Evolutionary conservation across 1,140 invertebrate species (phyloP).

Genomic region (Pseudomyrmex concolor): DNA sequence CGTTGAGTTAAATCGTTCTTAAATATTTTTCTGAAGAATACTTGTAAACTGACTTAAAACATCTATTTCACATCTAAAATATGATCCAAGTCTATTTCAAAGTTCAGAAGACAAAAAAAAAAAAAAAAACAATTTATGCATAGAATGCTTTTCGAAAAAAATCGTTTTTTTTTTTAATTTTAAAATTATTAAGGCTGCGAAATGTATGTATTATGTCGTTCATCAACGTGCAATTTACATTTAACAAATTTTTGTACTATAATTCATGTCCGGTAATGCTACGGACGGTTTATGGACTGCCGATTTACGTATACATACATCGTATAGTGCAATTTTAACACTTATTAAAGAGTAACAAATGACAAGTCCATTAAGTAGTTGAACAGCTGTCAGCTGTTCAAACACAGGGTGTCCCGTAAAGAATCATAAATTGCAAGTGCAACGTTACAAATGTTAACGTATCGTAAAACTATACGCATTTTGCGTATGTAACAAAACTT

Average conservation of each 20-base stretch:
- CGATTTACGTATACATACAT: slow-evolving; percentile 21
- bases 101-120: too few species aligned
- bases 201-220: not conserved
- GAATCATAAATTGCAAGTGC: slow-evolving; percentile 5
- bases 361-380: slow-evolving; percentile 3
- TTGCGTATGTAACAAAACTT: not conserved
- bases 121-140: too few species aligned
- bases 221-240: slow-evolving; percentile 3
- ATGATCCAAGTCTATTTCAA: not conserved
- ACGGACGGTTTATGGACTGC: slow-evolving; percentile 41
- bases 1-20: not conserved
- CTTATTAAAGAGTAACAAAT: slow-evolving; percentile 18
- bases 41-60: not conserved
- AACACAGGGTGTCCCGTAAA: not conserved
- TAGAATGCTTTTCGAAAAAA: not conserved
- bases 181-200: slow-evolving; percentile 2
- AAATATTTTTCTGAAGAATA: not conserved
- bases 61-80: not conserved
- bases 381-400: slow-evolving; percentile 3
- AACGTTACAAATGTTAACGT: not conserved
- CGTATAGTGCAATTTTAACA: slow-evolving; percentile 8
- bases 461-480: not conserved
- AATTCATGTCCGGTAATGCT: not conserved
- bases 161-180: not conserved
- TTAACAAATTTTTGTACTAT: slow-evolving; percentile 25